A percentile compares a stretch with the other conserved stretches of the same genome.
phyloP scores from a whole-genome alignment of 2,113 vertebrate genomes.

The Phylloscopus trochiloides region DNA sequence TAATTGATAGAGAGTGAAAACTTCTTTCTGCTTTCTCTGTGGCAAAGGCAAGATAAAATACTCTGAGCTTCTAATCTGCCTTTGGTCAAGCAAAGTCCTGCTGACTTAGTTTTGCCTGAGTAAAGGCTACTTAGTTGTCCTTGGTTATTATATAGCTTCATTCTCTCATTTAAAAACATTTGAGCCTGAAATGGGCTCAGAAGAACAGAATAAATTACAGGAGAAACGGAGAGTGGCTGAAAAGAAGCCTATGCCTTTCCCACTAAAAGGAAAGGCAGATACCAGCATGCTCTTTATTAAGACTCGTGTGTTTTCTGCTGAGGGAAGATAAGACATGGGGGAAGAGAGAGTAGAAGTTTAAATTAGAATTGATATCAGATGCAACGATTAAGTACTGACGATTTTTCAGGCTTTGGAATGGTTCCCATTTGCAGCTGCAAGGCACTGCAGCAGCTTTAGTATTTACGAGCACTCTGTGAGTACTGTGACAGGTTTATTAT shows the following conservation, averaged over 20 bases:
- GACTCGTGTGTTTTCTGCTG: neutral
- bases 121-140: neutral
- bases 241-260: neutral
- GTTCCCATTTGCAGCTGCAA: constrained; percentile 55
- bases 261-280: neutral
- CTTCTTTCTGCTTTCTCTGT: neutral
- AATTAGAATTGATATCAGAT: constrained; percentile 64
- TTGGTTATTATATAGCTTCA: neutral
- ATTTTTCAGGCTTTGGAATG: constrained; percentile 55
- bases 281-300: neutral
- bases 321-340: neutral
- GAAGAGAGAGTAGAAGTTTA: neutral
- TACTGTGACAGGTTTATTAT: constrained; percentile 79
- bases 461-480: constrained; percentile 75
- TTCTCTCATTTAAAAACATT: neutral
- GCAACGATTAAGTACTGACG: constrained; percentile 62
- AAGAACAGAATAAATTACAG: neutral
- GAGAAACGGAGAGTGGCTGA: neutral
- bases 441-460: constrained; percentile 52
- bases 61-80: neutral
- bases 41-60: neutral
- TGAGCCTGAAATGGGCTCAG: neutral
- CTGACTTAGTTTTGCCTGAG: neutral
- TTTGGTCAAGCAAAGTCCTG: neutral
- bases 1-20: neutral